Percentiles rank a stretch among this genome's conserved stretches.
Conservation (phyloP, 2,113 vertebrate genomes). For the Terrapene triunguis region DNA sequence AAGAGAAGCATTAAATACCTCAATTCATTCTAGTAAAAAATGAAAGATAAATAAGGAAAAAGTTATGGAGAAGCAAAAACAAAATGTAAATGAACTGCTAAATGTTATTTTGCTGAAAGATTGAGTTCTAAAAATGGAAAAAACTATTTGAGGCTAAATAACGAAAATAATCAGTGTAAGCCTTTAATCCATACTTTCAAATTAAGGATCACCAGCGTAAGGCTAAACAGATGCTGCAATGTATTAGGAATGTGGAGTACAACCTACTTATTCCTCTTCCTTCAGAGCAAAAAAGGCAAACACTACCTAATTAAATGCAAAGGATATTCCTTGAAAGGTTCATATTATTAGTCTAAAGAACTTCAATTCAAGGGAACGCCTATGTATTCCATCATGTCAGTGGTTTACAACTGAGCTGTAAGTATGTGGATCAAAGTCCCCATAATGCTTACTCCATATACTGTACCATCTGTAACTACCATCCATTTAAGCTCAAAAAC, state of each 20-base stretch:
- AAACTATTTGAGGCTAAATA: slow-evolving; percentile 67
- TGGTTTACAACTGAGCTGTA: slow-evolving; percentile 70
- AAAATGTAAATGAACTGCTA: slow-evolving; percentile 64
- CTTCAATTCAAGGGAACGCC: slow-evolving; percentile 71
- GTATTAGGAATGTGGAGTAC: slow-evolving; percentile 77
- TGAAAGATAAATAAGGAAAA: slow-evolving; percentile 48
- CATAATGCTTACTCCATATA: slow-evolving; percentile 57
- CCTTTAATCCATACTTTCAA: slow-evolving; percentile 77
- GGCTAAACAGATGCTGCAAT: slow-evolving; percentile 81
- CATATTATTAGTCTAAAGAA: slow-evolving; percentile 68
- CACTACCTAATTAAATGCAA: slow-evolving; percentile 77
- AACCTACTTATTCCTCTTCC: slow-evolving; percentile 75
- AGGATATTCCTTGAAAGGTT: slow-evolving; percentile 78
- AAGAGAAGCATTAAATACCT: slow-evolving; percentile 72
- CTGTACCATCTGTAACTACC: slow-evolving; percentile 45
- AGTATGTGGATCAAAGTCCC: slow-evolving; percentile 69
- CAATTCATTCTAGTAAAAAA: slow-evolving; percentile 69
- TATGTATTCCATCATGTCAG: slow-evolving; percentile 54
- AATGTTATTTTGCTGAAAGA: slow-evolving; percentile 51
- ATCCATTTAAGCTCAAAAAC: slow-evolving; percentile 25
- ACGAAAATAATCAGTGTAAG: slow-evolving; percentile 75
- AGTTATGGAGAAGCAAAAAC: slow-evolving; percentile 50
- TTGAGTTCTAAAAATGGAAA: slow-evolving; percentile 64
- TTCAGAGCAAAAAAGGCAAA: slow-evolving; percentile 76
- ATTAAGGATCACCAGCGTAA: slow-evolving; percentile 77